A percentile compares a stretch with the other conserved stretches of the same genome.
phyloP scores from a whole-genome alignment of 2,113 vertebrate species.

The Anhinga rufa region DNA sequence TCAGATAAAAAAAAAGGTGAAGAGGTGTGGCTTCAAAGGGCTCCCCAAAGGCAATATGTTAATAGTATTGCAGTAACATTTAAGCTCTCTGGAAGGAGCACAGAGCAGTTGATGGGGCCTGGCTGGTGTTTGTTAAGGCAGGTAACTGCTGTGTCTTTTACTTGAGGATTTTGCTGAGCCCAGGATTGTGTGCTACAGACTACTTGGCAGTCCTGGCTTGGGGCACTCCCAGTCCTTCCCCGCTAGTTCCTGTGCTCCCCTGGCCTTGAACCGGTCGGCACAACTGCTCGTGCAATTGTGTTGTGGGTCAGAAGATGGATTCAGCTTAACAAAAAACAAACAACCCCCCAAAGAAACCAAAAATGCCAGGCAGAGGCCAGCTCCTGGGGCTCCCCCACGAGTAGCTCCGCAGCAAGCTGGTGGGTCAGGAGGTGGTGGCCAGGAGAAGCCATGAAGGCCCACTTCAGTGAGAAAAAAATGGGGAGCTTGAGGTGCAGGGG shows the following conservation, averaged over 20 bases:
- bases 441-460: background rate
- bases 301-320: background rate
- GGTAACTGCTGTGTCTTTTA: accelerated
- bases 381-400: accelerated
- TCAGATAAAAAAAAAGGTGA: background rate
- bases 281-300: background rate
- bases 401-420: background rate
- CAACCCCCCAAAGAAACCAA: accelerated
- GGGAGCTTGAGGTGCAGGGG: background rate
- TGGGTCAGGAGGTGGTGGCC: background rate
- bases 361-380: background rate
- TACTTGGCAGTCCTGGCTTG: background rate
- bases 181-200: background rate
- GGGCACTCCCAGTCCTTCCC: background rate
- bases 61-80: too few relatives aligned
- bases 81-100: background rate
- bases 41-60: background rate
- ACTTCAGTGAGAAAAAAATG: background rate
- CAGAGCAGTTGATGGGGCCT: accelerated
- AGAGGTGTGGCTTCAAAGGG: background rate
- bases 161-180: background rate
- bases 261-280: accelerated
- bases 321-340: background rate
- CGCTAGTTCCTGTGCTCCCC: background rate
- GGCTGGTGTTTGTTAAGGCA: background rate